phyloP scores from a whole-genome alignment of 2,888 invertebrate species.

The Thalpophila matura region DNA sequence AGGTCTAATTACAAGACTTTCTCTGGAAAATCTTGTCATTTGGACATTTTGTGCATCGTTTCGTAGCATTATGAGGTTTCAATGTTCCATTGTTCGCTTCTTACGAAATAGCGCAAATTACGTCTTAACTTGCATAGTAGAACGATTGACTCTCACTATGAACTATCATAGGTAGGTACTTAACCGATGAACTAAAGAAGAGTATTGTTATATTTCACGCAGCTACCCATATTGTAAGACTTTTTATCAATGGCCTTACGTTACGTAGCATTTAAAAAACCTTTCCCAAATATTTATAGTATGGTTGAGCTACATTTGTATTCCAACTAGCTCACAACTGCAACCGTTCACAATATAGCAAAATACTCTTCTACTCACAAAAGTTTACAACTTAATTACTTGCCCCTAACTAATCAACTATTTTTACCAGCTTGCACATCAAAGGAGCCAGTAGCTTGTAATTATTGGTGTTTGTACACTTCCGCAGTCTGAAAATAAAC shows the following conservation, averaged over 20 bases:
- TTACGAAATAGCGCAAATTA: constrained; percentile 39
- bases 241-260: no score
- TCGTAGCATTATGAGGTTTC: constrained; percentile 45
- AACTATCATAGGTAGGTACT: not conserved
- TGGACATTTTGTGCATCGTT: constrained; percentile 31
- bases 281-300: not conserved
- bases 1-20: constrained; percentile 44
- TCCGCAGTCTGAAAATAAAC: constrained; percentile 72
- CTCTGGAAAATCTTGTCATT: constrained; percentile 46
- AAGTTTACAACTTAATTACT: not conserved
- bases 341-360: not conserved
- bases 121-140: constrained; percentile 10
- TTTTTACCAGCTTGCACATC: constrained; percentile 31
- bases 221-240: no score
- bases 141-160: constrained; percentile 46
- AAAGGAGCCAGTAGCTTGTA: constrained; percentile 56
- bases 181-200: not conserved
- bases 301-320: no score
- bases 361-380: not conserved
- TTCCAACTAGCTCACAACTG: not conserved
- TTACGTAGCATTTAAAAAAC: not conserved
- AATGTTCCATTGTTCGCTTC: constrained; percentile 54
- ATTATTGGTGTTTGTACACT: constrained; percentile 67
- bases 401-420: constrained; percentile 3
- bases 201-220: not conserved